Base-by-base conservation (phyloP, 2,888 invertebrate genomes). In the Lordiphosa andalusiaca region DNA sequence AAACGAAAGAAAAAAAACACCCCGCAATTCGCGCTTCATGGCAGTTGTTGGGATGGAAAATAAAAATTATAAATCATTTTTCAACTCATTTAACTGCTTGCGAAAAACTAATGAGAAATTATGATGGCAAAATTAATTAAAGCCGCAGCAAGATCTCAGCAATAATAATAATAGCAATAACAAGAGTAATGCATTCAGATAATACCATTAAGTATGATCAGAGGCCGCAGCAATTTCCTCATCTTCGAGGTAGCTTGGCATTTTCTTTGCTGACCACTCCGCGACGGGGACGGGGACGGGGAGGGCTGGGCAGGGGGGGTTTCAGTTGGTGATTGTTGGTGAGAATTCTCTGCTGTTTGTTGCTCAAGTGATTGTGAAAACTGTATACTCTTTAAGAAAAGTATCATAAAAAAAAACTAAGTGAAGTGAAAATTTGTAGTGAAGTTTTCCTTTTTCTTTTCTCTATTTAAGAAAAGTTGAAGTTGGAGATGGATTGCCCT, bases 21-120 rank as follows among this genome's bases (percentile, higher is more conserved):
- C 7, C 30, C 9, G 30, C 30, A 30, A 30, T 30, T 30, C 30
- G 30, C 30, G 30, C 30, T 30, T 30, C 30, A 30, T 30, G 30
- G 30, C 30, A 30, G 30, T 30, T 30, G 30, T 30, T 30, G 9
- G 30, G 30, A 30, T 30, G 30, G 46, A 44, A 57, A 30, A 33
- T 48, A 39, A 41, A 50, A 66, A 59, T 59, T 75, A 67, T 84
- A 77, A 71, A 69, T 84, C 62, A 84, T 67, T 82, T 65, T 84
- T 71, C 78, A 84, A 77, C 67, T 73, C 77, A 84, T 78, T 78
- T 73, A 81, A 80, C 75, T 70, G 60, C 63, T 63, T 57, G 60
- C 58, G 56, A 69, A 67, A 63, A 70, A 59, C 70, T 69, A 68
- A 70, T 68, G 68, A 68, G 70, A 73, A 71, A 72, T 72, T 64